Base-by-base conservation (phyloP, 2,888 invertebrate genomes). In the Drosophila hamatofila region DNA sequence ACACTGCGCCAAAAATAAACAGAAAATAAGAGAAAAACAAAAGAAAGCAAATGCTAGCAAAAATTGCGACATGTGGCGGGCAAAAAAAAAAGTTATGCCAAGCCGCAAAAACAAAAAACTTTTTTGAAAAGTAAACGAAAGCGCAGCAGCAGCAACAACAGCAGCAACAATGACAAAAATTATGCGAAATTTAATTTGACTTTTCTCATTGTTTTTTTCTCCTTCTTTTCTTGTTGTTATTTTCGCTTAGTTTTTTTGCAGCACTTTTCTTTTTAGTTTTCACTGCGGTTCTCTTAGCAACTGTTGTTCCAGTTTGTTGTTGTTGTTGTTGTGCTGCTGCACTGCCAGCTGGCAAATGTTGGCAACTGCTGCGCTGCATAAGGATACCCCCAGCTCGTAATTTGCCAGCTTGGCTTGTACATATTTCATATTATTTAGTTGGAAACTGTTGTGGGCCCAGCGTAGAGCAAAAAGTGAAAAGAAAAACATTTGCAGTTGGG, bases 151-250 rank as follows among this genome's bases (percentile, higher is more conserved):
- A 72, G 39, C 56, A 63, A 18, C 52, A 57, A 65, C 79, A 84
- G 16, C n/a, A 66, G 55, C 70, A 71, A 63, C 60, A 78, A 71
- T 57, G 62, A 72, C 81, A 84, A 54, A 84, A 82, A 88, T 83
- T 88, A 89, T 89, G 88, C 74, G 86, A 88, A 86, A 86, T 86
- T 86, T 86, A 89, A 88, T 87, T 87, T 90, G 83, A 81, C 81
- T 90, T 90, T 83, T 83, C 82, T 51, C 67, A 54, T 72, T 69
- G 72, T 84, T 64, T 55, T 27, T 48, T 27, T 27, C 18, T 11
- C 27, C 12, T 30, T n/a, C 27, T 49, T 49, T 66, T 65, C 39
- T 52, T 81, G 70, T 68, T 72, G 69, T 67, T 72, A 44, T 62
- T 58, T 54, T 62, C 57, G 56, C 46, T 75, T 57, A 55, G 60